A percentile compares a stretch with the other conserved stretches of the same genome.
Conservation (phyloP, 2,888 invertebrate species). For the Galeruca laticollis region DNA sequence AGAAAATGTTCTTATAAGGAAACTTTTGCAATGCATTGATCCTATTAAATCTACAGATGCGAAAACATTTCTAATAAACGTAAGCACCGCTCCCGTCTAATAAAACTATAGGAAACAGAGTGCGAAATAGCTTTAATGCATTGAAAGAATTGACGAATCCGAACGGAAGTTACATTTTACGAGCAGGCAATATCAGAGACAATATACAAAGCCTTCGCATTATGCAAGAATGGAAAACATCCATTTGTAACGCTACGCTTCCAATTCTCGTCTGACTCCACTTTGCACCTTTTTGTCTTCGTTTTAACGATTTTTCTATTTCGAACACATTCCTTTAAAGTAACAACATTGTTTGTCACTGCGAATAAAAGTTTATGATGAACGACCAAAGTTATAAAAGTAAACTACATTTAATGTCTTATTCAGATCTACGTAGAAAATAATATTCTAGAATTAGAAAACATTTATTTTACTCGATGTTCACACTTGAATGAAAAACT, state of each 20-base stretch:
- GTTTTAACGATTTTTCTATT: slow-evolving; percentile 20
- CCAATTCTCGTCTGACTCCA: slow-evolving; percentile 29
- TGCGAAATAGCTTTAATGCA: slow-evolving; percentile 31
- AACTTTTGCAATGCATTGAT: not conserved
- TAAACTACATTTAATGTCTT: too few relatives aligned
- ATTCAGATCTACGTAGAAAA: too few relatives aligned
- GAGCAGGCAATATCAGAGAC: slow-evolving; percentile 33
- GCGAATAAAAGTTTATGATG: not conserved
- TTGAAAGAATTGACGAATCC: slow-evolving; percentile 35
- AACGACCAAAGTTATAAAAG: not conserved
- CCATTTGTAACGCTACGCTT: slow-evolving; percentile 28
- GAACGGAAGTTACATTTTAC: slow-evolving; percentile 35
- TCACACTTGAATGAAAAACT: too few relatives aligned
- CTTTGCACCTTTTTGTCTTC: slow-evolving; percentile 26
- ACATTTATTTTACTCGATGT: too few relatives aligned
- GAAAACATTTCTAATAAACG: slow-evolving; percentile 13
- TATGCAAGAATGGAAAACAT: slow-evolving; percentile 34
- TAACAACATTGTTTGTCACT: slow-evolving; percentile 20
- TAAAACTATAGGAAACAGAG: slow-evolving; percentile 23
- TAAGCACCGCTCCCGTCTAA: slow-evolving; percentile 8
- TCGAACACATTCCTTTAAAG: slow-evolving; percentile 16
- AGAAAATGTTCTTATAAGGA: not conserved
- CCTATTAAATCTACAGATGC: not conserved
- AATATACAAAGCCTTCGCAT: slow-evolving; percentile 37
- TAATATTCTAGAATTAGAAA: too few relatives aligned